A percentile compares a stretch with the other conserved stretches of the same genome.
These are phyloP conservation scores for Saxidomus purpurata DNA, from an alignment of 1,140 invertebrate genomes.

Conservation along the genomic window DNA sequence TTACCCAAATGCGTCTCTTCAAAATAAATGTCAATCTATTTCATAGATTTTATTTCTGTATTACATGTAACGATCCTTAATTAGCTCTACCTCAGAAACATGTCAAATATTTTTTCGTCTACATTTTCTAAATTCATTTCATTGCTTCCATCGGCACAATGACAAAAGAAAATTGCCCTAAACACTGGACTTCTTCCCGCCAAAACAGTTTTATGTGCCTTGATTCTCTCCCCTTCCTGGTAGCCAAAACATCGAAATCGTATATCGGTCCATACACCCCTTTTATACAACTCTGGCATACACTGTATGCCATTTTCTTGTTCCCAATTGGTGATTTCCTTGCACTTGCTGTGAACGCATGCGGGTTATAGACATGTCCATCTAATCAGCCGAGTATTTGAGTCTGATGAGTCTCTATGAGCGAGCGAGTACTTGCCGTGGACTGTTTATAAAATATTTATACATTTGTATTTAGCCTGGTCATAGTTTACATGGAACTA, in stretches of 20 bases:
- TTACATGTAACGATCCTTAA: not conserved
- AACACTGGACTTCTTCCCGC: slow-evolving; percentile 17
- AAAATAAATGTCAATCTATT: too few species aligned
- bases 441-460: too few species aligned
- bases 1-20: too few species aligned
- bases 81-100: not conserved
- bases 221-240: not conserved
- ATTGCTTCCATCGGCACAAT: not conserved
- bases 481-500: too few species aligned
- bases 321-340: not conserved
- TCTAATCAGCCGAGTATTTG: too few species aligned
- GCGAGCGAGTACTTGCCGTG: too few species aligned
- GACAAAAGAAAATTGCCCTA: not conserved
- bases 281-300: not conserved
- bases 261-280: not conserved
- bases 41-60: too few species aligned
- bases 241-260: not conserved
- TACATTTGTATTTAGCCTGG: too few species aligned
- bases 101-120: not conserved
- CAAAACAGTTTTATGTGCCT: slow-evolving; percentile 6
- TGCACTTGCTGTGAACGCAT: too few species aligned
- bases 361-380: too few species aligned
- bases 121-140: not conserved
- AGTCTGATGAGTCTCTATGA: too few species aligned
- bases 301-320: not conserved